Conservation (phyloP, 2,888 invertebrate species). For the Drosophila putrida region DNA sequence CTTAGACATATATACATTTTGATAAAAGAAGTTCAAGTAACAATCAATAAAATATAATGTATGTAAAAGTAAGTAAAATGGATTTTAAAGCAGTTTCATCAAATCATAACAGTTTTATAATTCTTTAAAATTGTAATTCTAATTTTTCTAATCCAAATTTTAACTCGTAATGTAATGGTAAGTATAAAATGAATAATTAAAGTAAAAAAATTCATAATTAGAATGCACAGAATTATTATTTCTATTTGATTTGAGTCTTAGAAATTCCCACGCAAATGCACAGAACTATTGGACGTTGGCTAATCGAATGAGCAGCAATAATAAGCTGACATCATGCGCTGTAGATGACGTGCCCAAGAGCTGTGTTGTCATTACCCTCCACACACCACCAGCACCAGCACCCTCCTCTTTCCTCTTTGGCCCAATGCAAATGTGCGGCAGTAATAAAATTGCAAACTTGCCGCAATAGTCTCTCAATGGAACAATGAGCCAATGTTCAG, state of each 20-base stretch:
- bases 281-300: slow-evolving; percentile 8
- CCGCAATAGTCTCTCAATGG: slow-evolving; percentile 65
- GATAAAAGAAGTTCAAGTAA: too few relatives aligned
- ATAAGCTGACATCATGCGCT: slow-evolving; percentile 57
- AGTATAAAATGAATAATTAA: too few relatives aligned
- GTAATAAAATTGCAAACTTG: slow-evolving; percentile 66
- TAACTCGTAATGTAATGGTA: too few relatives aligned
- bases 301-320: slow-evolving; percentile 41
- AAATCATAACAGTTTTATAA: too few relatives aligned
- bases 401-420: not conserved
- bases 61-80: too few relatives aligned
- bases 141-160: too few relatives aligned
- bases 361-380: slow-evolving; percentile 12
- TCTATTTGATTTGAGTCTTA: not conserved
- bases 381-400: not conserved
- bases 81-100: too few relatives aligned
- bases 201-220: not conserved
- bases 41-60: too few relatives aligned
- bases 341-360: slow-evolving; percentile 49
- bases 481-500: slow-evolving; percentile 55
- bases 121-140: too few relatives aligned
- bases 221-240: not conserved
- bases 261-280: slow-evolving; percentile 2
- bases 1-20: too few relatives aligned
- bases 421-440: slow-evolving; percentile 60